Evolutionary conservation across 2,888 invertebrate genomes (phyloP), one percentile per base, ranked within the genome.

Genomic region (Parthenolecanium corni): DNA sequence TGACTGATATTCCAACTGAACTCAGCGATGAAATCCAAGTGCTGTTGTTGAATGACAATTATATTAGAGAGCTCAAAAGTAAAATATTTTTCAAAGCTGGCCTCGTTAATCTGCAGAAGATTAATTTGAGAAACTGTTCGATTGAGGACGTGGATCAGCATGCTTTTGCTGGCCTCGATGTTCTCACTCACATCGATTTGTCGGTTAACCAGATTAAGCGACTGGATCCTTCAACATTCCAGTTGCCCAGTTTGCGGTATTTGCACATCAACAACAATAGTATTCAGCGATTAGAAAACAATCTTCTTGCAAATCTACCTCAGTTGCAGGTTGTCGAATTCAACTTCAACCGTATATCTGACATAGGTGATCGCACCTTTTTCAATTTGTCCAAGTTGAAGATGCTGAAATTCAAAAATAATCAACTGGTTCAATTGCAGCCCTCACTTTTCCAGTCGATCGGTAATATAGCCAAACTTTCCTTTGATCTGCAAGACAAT

Each of bases 41-140:
- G 61, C 77, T 89, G 47, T 85, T 89, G 70, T 77, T 90, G 42
- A 82, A 84, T 2, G 79, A 80, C 65, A 89, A 89, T 71, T 76
- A 78, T 44, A 77, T 90, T 20, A 78, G 79, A 65, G 81, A 82
- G 70, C 75, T 89, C 64, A 76, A 79, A 6, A 76, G 80, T 65
- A 78, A 83, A 64, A 85, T 84, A 4, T 89, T 91, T 71, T 76
- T 78, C 63, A 76, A 79, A 25, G 84, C 83, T 11, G 80, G 82
- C 16, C 75, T 92, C 31, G 81, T 82, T 64, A 89, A 92, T 73
- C 76, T 91, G 46, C 91, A 92, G 73, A 89, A 88, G 72, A 77
- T 92, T 40, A 80, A 82, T 67, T 74, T 92, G 64, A 80, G 79
- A 68, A 83, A 85, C 70, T 91, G 90, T 73, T 80, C 82, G 65